Evolutionary conservation across 2,888 invertebrate genomes (phyloP), one percentile per base, ranked within the genome.

Genomic region (Metalampra italica): DNA sequence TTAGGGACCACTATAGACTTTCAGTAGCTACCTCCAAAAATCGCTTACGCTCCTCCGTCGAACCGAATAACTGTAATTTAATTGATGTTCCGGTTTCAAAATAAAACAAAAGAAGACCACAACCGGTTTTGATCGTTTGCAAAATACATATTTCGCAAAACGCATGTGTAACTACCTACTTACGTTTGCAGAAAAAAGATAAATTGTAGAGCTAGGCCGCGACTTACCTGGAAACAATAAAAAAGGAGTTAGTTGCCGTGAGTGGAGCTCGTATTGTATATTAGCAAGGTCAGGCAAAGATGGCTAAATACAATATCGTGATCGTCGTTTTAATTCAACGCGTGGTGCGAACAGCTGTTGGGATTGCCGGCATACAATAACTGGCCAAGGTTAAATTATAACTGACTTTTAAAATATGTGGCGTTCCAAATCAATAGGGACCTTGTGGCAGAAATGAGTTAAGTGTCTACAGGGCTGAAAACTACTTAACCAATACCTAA

Each of bases 31-130:
- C 22, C 5, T 22, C 22, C 22, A 3, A 5, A 3, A 36, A 36
- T 36, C 36, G 36, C 36, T 29, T 29, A 7, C 42, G 30, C 15
- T 47, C 34, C 46, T 43, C 48, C 44, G 47, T 53, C 51, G 49
- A 32, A 42, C 43, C 41, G 44, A 34, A 30, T 63, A 65, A 66
- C 63, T 59, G 60, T 66, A 63, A 61, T 61, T 60, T 64, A 64
- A 68, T 65, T 65, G 62, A 55, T 50, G 50, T 47, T 54, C 44
- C 44, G 47, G 59, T 53, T 55, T 55, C 50, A 55, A 57, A 60
- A 59, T 54, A 53, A 63, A 66, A 61, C 56, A 64, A 64, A 61
- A 59, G 55, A 52, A 14, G 47, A 47, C 34, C 48, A 46, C 50
- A 53, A 54, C 60, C 58, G 61, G 64, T 59, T 58, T 49, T 46